Conservation (phyloP, 2,888 invertebrate species). For the Eupithecia inturbata region DNA sequence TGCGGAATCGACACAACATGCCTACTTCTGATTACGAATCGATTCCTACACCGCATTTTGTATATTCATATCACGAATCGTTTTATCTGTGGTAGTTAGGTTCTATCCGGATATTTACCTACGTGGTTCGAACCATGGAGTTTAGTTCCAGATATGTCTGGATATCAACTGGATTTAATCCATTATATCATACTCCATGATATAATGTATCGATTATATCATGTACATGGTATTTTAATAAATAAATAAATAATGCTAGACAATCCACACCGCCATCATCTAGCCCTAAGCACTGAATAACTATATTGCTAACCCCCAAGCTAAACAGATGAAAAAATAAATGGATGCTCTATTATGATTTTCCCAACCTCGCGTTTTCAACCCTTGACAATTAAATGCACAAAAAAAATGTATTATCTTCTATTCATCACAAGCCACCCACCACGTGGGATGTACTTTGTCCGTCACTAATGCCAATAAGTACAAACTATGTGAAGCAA, state of each 20-base stretch:
- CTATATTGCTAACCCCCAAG: too few relatives aligned
- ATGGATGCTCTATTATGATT: neutral
- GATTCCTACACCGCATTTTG: constrained; percentile 8
- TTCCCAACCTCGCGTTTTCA: neutral
- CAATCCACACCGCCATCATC: too few relatives aligned
- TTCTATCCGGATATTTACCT: constrained; percentile 10
- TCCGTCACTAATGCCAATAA: neutral
- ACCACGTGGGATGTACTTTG: neutral
- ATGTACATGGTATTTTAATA: neutral
- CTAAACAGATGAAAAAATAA: too few relatives aligned
- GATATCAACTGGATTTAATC: neutral
- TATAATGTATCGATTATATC: too few relatives aligned
- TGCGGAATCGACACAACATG: constrained; percentile 9
- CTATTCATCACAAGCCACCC: too few relatives aligned
- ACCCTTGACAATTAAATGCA: too few relatives aligned
- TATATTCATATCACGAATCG: constrained; percentile 13
- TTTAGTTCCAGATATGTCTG: neutral
- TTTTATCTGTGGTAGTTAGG: constrained; percentile 11
- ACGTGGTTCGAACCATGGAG: neutral
- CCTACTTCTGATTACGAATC: constrained; percentile 10
- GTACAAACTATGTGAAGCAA: neutral
- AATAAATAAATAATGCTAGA: too few relatives aligned
- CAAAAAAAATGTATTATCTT: too few relatives aligned
- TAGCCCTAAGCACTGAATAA: too few relatives aligned
- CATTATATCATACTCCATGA: neutral